A percentile compares a stretch with the other conserved stretches of the same genome.
Conservation (phyloP, 2,888 invertebrate genomes). For the Drosophila vallismaia region DNA sequence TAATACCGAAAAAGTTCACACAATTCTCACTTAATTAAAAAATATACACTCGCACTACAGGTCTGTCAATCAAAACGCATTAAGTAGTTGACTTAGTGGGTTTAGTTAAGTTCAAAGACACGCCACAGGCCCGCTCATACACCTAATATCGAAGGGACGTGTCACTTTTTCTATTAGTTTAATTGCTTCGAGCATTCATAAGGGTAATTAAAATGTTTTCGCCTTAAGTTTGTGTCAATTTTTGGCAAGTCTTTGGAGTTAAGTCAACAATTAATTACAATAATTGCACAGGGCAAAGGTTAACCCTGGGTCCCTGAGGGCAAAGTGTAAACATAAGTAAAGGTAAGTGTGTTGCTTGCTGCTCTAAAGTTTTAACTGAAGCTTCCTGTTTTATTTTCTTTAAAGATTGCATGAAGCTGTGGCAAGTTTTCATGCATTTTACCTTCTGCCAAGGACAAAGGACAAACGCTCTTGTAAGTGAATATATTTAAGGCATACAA, state of each 20-base stretch:
- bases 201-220: slow-evolving; percentile 2
- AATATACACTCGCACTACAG: slow-evolving; percentile 6
- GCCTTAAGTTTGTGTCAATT: slow-evolving; percentile 1
- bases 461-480: too few relatives aligned
- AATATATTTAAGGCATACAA: too few relatives aligned
- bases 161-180: background rate
- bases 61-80: background rate
- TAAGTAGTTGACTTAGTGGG: slow-evolving; percentile 14
- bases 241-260: slow-evolving; percentile 4
- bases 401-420: background rate
- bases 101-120: slow-evolving; percentile 4
- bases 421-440: background rate
- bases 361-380: background rate
- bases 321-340: slow-evolving; percentile 2
- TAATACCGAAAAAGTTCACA: slow-evolving; percentile 29
- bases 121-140: background rate
- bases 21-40: slow-evolving; percentile 44
- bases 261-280: slow-evolving; percentile 22
- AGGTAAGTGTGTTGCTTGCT: too few relatives aligned
- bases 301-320: background rate
- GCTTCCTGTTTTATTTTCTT: background rate
- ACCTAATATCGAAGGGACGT: background rate
- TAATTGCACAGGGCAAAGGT: slow-evolving; percentile 10
- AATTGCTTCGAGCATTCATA: background rate
- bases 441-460: background rate